These are phyloP conservation scores for Lanius ludovicianus DNA, from an alignment of 2,113 vertebrate genomes.

Conservation along the genomic window DNA sequence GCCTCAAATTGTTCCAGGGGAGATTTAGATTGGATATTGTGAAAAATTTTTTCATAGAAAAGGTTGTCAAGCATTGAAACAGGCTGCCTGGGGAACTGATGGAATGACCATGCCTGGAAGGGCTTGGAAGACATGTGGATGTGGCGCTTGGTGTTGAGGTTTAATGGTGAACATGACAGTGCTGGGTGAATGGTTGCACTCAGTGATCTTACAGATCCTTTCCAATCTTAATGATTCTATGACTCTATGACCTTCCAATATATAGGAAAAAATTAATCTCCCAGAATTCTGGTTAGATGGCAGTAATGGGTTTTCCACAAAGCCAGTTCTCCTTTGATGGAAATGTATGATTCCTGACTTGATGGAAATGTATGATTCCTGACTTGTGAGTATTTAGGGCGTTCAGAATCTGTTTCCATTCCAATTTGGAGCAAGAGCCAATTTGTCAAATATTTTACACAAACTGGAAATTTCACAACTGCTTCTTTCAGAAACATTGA, in stretches of 20 bases:
- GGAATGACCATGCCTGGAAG: neutral
- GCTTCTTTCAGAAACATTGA: neutral
- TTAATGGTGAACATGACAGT: neutral
- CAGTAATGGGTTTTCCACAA: neutral
- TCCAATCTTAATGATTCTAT: neutral
- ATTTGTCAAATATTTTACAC: neutral
- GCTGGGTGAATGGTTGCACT: neutral
- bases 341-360: neutral
- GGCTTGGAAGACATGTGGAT: neutral
- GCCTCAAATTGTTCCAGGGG: neutral
- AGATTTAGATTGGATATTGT: neutral
- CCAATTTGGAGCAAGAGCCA: neutral
- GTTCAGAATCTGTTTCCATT: neutral
- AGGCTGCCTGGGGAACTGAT: neutral
- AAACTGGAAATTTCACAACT: neutral
- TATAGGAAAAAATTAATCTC: neutral
- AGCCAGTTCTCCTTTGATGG: neutral
- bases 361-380: neutral
- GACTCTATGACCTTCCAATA: neutral
- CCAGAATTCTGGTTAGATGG: neutral
- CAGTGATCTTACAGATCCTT: neutral
- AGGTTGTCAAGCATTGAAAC: neutral
- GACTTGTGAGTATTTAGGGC: neutral
- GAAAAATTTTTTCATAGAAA: neutral
- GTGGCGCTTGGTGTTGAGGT: accelerated